Conservation (phyloP, 2,113 vertebrate genomes). For the Pterophyllum scalare region DNA sequence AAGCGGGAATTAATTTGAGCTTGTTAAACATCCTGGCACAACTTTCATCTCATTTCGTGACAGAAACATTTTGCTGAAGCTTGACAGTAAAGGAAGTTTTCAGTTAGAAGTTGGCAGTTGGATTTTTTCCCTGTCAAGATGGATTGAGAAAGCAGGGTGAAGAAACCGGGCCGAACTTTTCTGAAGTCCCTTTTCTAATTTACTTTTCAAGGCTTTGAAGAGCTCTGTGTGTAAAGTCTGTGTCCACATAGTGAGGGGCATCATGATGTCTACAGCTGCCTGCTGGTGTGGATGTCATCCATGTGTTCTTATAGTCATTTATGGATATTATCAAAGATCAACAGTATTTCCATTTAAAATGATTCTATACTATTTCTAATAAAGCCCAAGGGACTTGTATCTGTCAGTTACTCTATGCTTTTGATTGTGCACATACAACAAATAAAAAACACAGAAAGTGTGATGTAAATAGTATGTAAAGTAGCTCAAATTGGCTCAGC, state of each 20-base stretch:
- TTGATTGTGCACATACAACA: background rate
- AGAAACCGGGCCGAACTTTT: constrained; percentile 11
- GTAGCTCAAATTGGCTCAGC: background rate
- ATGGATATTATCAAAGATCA: background rate
- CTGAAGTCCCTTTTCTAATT: constrained; percentile 48
- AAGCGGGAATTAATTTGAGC: constrained; percentile 52
- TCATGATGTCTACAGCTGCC: background rate
- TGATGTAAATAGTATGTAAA: background rate
- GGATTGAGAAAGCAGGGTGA: constrained; percentile 22
- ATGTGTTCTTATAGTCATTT: background rate
- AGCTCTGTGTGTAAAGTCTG: constrained; percentile 10
- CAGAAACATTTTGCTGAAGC: constrained; percentile 45
- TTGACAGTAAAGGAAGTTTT: constrained; percentile 47
- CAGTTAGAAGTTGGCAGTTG: constrained; percentile 30
- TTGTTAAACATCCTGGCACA: constrained; percentile 29
- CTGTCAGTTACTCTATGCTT: background rate
- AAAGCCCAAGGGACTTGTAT: background rate
- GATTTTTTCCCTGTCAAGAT: constrained; percentile 32
- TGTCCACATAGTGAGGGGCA: background rate
- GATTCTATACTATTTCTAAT: background rate
- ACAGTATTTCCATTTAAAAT: background rate
- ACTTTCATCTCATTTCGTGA: constrained; percentile 55
- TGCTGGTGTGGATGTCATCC: background rate
- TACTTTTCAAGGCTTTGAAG: constrained; percentile 51
- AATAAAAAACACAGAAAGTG: accelerated